Evolutionary conservation across 2,888 invertebrate genomes (phyloP).

Genomic region (Drosophila koepferae): DNA sequence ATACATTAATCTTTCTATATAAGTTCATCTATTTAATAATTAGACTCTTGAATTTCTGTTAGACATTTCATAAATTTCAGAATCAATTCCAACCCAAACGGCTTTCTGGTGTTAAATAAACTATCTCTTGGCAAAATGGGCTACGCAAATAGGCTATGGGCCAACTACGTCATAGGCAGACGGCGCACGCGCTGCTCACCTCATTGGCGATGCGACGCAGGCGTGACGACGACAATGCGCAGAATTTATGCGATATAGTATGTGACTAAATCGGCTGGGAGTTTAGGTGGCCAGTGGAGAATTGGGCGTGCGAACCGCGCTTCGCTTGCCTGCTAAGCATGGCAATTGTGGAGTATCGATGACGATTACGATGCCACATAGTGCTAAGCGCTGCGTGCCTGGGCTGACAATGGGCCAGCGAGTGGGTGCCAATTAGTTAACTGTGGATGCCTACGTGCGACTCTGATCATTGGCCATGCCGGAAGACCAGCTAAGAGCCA

Average conservation of each 20-base stretch:
- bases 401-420: constrained; percentile 33
- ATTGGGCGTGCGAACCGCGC: constrained; percentile 65
- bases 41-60: background rate
- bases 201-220: constrained; percentile 61
- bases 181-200: constrained; percentile 63
- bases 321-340: constrained; percentile 42
- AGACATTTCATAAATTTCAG: background rate
- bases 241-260: constrained; percentile 45
- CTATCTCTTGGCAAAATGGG: constrained; percentile 26
- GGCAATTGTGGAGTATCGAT: constrained; percentile 39
- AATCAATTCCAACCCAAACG: background rate
- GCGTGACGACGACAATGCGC: constrained; percentile 24
- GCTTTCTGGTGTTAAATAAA: constrained; percentile 42
- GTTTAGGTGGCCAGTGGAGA: background rate
- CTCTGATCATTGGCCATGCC: constrained; percentile 44
- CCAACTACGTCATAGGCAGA: constrained; percentile 37
- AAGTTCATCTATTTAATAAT: background rate
- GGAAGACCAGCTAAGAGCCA: constrained; percentile 36
- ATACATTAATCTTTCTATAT: background rate
- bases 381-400: constrained; percentile 38
- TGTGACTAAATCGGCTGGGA: constrained; percentile 38
- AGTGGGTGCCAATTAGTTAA: constrained; percentile 16
- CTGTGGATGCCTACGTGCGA: constrained; percentile 55
- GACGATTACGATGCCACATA: constrained; percentile 33
- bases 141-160: constrained; percentile 43